phyloP scores from a whole-genome alignment of 2,797 vertebrate species.

The Arctocebus calabarensis region DNA sequence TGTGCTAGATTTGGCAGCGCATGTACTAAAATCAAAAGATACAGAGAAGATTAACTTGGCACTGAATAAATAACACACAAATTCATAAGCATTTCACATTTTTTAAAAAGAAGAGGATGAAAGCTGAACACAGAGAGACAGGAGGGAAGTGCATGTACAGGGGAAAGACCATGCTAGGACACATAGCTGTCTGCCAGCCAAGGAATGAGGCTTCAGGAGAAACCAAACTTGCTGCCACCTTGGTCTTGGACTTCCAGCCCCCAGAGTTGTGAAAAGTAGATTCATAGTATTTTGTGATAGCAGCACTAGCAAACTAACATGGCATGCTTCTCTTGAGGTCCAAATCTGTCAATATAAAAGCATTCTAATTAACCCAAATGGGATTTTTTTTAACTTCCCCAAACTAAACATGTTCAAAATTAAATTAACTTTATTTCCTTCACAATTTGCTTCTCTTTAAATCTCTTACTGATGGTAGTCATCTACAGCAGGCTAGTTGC shows the following conservation, averaged over 20 bases:
- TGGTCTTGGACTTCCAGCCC: not conserved
- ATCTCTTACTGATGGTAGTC: not conserved
- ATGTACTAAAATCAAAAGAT: not conserved
- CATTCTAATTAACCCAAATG: not conserved
- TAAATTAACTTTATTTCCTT: not conserved
- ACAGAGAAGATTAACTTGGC: not conserved
- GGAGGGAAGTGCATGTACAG: no score
- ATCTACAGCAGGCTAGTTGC: not conserved
- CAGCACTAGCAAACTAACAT: not conserved
- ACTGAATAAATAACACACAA: no score
- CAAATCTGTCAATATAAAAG: not conserved
- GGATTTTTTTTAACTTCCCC: not conserved
- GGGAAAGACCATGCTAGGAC: not conserved
- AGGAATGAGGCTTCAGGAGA: not conserved
- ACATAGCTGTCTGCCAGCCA: not conserved
- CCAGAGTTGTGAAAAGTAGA: not conserved
- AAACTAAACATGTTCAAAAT: constrained; percentile 8
- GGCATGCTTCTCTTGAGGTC: not conserved
- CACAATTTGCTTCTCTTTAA: constrained; percentile 29
- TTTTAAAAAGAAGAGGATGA: not conserved
- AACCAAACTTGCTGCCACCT: not conserved
- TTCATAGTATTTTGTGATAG: not conserved
- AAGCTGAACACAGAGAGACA: not conserved
- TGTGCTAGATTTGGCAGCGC: not conserved
- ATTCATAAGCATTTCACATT: not conserved